Percentiles rank a stretch among this genome's conserved stretches.
Conservation (phyloP, 1,140 invertebrate species). For the Phocides pigmalion region DNA sequence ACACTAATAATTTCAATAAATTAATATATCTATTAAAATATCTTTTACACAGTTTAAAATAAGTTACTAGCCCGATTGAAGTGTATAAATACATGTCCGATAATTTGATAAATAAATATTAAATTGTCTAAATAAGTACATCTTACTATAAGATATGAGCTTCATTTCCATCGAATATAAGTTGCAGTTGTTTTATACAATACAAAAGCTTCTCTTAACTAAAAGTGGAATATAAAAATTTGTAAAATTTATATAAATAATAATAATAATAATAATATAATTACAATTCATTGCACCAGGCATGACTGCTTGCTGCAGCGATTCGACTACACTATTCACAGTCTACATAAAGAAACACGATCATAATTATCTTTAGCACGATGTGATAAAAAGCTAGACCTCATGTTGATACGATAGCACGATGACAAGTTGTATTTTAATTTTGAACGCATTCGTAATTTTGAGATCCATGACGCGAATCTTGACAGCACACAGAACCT, state of each 20-base stretch:
- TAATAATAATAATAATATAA: slow-evolving; percentile 53
- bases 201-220: slow-evolving; percentile 50
- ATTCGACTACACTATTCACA: slow-evolving; percentile 63
- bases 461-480: slow-evolving; percentile 64
- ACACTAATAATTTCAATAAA: slow-evolving; percentile 60
- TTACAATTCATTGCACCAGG: slow-evolving; percentile 69
- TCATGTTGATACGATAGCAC: slow-evolving; percentile 30
- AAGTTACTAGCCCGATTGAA: slow-evolving; percentile 16
- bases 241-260: slow-evolving; percentile 62
- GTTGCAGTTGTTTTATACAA: slow-evolving; percentile 37
- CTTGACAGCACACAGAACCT: slow-evolving; percentile 55
- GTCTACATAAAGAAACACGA: slow-evolving; percentile 54
- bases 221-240: slow-evolving; percentile 59
- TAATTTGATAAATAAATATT: slow-evolving; percentile 14
- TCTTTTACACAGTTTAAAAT: slow-evolving; percentile 29
- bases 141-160: slow-evolving; percentile 57
- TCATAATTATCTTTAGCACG: slow-evolving; percentile 44
- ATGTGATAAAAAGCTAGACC: slow-evolving; percentile 59
- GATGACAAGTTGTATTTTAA: slow-evolving; percentile 10
- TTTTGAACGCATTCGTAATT: slow-evolving; percentile 41
- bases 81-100: slow-evolving; percentile 19
- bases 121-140: slow-evolving; percentile 44
- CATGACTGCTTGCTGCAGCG: slow-evolving; percentile 51
- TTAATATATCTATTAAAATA: slow-evolving; percentile 50
- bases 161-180: slow-evolving; percentile 41